These are phyloP conservation scores for Diorhabda sublineata DNA, from an alignment of 1,140 invertebrate species.

Conservation along the genomic window DNA sequence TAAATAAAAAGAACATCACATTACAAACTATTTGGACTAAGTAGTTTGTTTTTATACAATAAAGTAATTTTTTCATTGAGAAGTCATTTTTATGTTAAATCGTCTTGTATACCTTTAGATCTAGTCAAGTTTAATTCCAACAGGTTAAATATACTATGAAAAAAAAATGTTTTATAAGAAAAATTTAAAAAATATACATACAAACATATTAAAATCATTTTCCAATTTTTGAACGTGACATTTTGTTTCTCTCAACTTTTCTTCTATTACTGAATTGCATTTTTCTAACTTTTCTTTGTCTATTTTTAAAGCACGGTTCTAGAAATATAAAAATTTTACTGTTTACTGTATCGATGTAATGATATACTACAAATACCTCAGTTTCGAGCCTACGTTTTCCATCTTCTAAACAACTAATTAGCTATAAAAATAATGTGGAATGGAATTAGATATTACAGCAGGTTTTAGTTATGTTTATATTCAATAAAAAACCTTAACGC, in stretches of 20 bases:
- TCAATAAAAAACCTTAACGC: too few species aligned
- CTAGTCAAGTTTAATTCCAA: too few species aligned
- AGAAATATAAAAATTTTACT: slow-evolving; percentile 4
- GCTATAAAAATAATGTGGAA: neutral
- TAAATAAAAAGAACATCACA: too few species aligned
- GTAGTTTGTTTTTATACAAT: too few species aligned
- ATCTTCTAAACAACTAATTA: neutral
- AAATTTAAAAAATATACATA: slow-evolving; percentile 18
- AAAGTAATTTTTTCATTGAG: too few species aligned
- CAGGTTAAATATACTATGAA: neutral
- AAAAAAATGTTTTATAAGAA: slow-evolving; percentile 9
- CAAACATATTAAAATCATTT: slow-evolving; percentile 30
- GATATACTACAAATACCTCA: neutral
- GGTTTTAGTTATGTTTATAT: too few species aligned
- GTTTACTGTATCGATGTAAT: neutral
- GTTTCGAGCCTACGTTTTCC: neutral
- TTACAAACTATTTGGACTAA: too few species aligned
- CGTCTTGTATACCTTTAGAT: too few species aligned
- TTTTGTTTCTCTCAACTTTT: slow-evolving; percentile 23
- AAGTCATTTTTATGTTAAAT: too few species aligned
- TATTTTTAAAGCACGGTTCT: slow-evolving; percentile 18
- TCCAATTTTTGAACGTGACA: slow-evolving; percentile 33
- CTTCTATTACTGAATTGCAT: slow-evolving; percentile 15
- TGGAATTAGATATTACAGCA: too few species aligned
- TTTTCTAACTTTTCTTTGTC: slow-evolving; percentile 18